A percentile compares a stretch with the other conserved stretches of the same genome.
Conservation (phyloP, 2,888 invertebrate species). For the Agrenia bidenticulata region DNA sequence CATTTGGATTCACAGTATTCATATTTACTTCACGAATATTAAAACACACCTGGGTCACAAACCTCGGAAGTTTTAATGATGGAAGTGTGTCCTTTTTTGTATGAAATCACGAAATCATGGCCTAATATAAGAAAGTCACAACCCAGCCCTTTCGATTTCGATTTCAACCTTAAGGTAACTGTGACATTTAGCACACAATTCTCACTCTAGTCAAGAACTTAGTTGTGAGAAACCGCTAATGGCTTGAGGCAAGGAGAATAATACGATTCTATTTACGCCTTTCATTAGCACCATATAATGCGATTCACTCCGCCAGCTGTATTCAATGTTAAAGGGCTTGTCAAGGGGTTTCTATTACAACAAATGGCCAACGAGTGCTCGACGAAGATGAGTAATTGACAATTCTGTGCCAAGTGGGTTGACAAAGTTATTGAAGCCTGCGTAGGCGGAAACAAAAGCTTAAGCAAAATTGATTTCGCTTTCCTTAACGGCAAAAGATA, state of each 20-base stretch:
- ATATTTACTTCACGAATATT: too few relatives aligned
- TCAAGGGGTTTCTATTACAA: slow-evolving; percentile 2
- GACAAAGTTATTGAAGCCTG: not conserved
- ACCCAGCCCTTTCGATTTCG: not conserved
- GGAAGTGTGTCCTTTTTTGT: not conserved
- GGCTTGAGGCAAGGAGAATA: not conserved
- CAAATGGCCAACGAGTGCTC: too few relatives aligned
- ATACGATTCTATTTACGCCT: not conserved
- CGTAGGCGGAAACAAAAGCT: slow-evolving; percentile 8
- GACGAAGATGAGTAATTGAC: slow-evolving; percentile 5
- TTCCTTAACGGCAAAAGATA: too few relatives aligned
- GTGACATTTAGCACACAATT: slow-evolving; percentile 3
- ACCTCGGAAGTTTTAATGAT: not conserved
- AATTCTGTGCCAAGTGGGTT: slow-evolving; percentile 12
- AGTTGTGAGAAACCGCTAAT: not conserved
- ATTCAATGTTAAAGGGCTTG: not conserved
- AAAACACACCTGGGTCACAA: not conserved
- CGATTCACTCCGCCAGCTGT: not conserved
- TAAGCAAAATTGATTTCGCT: not conserved
- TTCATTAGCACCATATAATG: slow-evolving; percentile 4
- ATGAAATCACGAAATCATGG: slow-evolving; percentile 1
- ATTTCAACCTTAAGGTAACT: not conserved
- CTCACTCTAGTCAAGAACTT: too few relatives aligned
- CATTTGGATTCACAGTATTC: too few relatives aligned
- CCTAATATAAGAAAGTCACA: not conserved